phyloP scores from a whole-genome alignment of 2,888 invertebrate species.

The Sussaba pulchella region DNA sequence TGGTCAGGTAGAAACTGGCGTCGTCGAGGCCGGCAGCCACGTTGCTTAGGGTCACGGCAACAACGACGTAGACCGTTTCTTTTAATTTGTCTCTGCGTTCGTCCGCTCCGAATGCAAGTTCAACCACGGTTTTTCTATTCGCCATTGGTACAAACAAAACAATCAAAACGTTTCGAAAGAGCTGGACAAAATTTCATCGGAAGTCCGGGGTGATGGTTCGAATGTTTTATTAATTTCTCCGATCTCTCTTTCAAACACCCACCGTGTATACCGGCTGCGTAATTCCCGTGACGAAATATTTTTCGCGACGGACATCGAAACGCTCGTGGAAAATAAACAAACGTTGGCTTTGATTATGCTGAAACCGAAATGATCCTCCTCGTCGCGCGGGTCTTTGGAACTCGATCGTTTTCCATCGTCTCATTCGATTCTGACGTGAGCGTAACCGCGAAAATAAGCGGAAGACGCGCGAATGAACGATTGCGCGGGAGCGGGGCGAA shows the following conservation, averaged over 20 bases:
- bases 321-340: neutral
- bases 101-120: no score
- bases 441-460: slow-evolving; percentile 4
- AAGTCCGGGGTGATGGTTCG: neutral
- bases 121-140: no score
- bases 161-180: no score
- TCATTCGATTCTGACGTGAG: neutral
- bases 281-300: neutral
- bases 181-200: neutral
- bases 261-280: neutral
- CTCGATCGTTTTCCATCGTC: neutral
- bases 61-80: no score
- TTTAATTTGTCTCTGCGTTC: no score
- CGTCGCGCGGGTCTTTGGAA: neutral
- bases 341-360: neutral
- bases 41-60: neutral
- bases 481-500: slow-evolving; percentile 1
- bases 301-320: neutral
- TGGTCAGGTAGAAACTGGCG: neutral
- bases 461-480: slow-evolving; percentile 8
- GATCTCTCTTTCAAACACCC: no score
- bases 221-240: no score
- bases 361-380: slow-evolving; percentile 6
- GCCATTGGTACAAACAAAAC: no score
- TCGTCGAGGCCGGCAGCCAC: neutral